Evolutionary conservation across 2,888 invertebrate species (phyloP).

Genomic region (Lampropteryx suffumata): DNA sequence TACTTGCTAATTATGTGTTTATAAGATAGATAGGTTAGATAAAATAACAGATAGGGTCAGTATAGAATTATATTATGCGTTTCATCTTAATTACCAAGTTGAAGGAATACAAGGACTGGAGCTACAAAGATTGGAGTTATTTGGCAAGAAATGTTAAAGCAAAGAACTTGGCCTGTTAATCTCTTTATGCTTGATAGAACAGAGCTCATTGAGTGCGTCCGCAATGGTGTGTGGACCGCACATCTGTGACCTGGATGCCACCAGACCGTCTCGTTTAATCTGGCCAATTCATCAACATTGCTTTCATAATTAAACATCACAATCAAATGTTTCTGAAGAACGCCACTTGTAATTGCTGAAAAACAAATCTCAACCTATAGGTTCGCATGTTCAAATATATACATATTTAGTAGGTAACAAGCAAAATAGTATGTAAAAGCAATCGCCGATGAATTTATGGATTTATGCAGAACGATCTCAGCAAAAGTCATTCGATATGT

Average conservation of each 20-base stretch:
- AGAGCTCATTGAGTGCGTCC: slow-evolving; percentile 63
- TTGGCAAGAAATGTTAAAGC: not conserved
- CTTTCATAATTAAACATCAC: slow-evolving; percentile 33
- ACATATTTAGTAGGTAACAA: no score
- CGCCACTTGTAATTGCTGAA: slow-evolving; percentile 25
- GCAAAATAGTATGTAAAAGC: no score
- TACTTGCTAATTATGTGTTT: no score
- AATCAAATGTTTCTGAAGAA: slow-evolving; percentile 31
- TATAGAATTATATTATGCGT: no score
- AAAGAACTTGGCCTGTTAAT: slow-evolving; percentile 35
- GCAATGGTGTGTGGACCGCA: slow-evolving; percentile 52
- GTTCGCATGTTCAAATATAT: no score
- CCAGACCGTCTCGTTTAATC: slow-evolving; percentile 69
- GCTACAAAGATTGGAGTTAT: not conserved
- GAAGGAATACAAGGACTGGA: not conserved
- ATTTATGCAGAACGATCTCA: slow-evolving; percentile 15
- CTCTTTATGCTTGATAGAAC: slow-evolving; percentile 58
- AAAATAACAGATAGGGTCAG: no score
- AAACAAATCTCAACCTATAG: slow-evolving; percentile 13
- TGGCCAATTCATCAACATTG: slow-evolving; percentile 69
- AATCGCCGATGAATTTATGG: slow-evolving; percentile 10
- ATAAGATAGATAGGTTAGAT: no score
- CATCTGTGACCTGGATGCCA: slow-evolving; percentile 75
- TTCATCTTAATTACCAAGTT: no score
- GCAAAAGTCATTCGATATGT: slow-evolving; percentile 19